A percentile compares a stretch with the other conserved stretches of the same genome.
Evolutionary conservation across 2,888 invertebrate species (phyloP).

Genomic region (Caenorhabditis plicata): DNA sequence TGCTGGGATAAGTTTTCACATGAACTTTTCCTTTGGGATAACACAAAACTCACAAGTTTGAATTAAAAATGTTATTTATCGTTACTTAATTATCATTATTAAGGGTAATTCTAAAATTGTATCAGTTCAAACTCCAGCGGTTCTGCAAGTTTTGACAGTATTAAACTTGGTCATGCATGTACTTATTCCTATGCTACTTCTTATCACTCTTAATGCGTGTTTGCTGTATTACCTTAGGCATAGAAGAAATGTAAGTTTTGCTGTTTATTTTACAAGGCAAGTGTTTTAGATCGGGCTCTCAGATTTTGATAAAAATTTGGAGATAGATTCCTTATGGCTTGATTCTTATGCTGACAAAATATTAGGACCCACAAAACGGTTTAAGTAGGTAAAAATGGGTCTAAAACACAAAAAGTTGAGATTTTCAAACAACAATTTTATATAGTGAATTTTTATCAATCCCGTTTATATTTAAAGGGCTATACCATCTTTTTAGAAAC

Average conservation of each 20-base stretch:
- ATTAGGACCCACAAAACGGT: too few species aligned
- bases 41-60: conserved; percentile 5
- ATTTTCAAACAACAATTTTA: neutral
- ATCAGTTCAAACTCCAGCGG: conserved; percentile 5
- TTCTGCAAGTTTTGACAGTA: conserved; percentile 17
- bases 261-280: too few species aligned
- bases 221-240: conserved; percentile 43
- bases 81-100: conserved; percentile 3
- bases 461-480: too few species aligned
- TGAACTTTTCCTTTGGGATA: conserved; percentile 34
- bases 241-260: too few species aligned
- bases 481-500: too few species aligned
- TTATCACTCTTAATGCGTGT: conserved; percentile 41
- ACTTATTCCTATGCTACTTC: conserved; percentile 39
- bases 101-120: conserved; percentile 13
- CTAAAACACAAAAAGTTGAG: conserved; percentile 6
- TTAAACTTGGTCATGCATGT: conserved; percentile 24
- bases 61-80: neutral
- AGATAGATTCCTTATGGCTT: too few species aligned
- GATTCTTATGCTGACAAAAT: too few species aligned
- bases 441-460: too few species aligned
- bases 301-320: too few species aligned
- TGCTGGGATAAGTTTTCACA: conserved; percentile 33
- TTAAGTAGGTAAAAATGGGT: too few species aligned
- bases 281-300: neutral